Conservation (phyloP, 2,113 vertebrate genomes). For the Macaca fascicularis region DNA sequence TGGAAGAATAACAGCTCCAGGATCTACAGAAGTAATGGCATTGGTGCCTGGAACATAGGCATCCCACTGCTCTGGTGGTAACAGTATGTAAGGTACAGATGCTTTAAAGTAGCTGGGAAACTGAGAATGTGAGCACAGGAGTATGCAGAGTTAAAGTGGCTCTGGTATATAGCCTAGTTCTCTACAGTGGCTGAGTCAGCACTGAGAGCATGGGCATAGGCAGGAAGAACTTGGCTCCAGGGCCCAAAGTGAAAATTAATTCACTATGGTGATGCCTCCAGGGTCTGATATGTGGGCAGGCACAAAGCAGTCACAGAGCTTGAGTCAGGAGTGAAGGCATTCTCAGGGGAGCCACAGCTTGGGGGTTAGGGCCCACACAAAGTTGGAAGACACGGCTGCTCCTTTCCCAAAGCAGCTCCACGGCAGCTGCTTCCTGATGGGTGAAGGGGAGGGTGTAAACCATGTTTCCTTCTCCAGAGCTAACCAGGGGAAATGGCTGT, state of each 20-base stretch:
- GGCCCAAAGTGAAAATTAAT: not conserved
- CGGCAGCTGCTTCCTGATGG: not conserved
- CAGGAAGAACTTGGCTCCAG: not conserved
- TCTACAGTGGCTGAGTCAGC: not conserved
- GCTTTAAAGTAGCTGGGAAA: not conserved
- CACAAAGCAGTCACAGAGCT: not conserved
- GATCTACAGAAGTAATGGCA: not conserved
- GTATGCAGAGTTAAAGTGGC: not conserved
- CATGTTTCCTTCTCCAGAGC: not conserved
- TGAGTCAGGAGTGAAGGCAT: not conserved
- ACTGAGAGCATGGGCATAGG: not conserved
- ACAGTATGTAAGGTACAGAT: not conserved
- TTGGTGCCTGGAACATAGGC: not conserved
- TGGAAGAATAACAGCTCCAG: not conserved
- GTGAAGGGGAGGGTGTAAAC: not conserved
- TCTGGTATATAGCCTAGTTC: not conserved
- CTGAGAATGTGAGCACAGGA: not conserved
- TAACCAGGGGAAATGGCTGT: not conserved
- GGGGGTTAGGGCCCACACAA: not conserved
- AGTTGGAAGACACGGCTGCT: not conserved
- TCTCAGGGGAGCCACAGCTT: not conserved
- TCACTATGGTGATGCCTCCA: not conserved
- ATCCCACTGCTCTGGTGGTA: not conserved
- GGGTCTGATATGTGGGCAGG: not conserved
- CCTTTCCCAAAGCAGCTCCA: not conserved